Evolutionary conservation across 2,888 invertebrate genomes (phyloP).

Genomic region (Penaeus monodon): DNA sequence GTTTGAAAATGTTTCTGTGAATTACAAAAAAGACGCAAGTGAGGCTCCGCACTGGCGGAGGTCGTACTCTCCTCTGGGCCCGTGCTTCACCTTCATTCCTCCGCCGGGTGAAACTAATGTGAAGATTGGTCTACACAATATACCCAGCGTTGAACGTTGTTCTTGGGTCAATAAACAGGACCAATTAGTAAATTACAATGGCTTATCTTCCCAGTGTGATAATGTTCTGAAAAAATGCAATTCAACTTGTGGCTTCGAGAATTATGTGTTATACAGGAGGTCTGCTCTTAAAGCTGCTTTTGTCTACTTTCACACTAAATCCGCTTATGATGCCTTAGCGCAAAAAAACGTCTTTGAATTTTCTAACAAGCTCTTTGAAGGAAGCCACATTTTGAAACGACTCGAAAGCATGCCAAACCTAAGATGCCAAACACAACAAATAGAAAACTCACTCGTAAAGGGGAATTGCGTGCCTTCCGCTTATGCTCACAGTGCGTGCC

Average conservation of each 20-base stretch:
- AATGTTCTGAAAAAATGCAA: conserved; percentile 11
- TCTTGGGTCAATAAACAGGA: neutral
- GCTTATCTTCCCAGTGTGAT: conserved; percentile 15
- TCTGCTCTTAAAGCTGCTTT: neutral
- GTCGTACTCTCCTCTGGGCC: conserved; percentile 36
- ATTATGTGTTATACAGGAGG: neutral
- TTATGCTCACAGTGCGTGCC: conserved; percentile 10
- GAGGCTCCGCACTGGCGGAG: conserved; percentile 1
- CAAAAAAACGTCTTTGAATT: conserved; percentile 14
- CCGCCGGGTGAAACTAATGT: neutral
- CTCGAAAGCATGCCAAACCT: neutral
- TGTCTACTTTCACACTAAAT: conserved; percentile 23
- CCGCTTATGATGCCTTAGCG: neutral
- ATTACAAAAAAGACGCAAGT: neutral
- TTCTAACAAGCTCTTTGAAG: conserved; percentile 24
- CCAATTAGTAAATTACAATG: neutral
- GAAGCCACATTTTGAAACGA: conserved; percentile 20
- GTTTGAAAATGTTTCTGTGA: neutral
- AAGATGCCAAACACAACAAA: conserved; percentile 3
- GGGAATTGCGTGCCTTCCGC: neutral
- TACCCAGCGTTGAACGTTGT: conserved; percentile 10
- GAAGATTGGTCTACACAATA: neutral
- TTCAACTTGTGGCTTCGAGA: conserved; percentile 35
- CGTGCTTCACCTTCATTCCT: conserved; percentile 24
- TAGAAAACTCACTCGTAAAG: conserved; percentile 26